phyloP scores from a whole-genome alignment of 2,797 vertebrate species.

The Schizopygopsis pylzovi region DNA sequence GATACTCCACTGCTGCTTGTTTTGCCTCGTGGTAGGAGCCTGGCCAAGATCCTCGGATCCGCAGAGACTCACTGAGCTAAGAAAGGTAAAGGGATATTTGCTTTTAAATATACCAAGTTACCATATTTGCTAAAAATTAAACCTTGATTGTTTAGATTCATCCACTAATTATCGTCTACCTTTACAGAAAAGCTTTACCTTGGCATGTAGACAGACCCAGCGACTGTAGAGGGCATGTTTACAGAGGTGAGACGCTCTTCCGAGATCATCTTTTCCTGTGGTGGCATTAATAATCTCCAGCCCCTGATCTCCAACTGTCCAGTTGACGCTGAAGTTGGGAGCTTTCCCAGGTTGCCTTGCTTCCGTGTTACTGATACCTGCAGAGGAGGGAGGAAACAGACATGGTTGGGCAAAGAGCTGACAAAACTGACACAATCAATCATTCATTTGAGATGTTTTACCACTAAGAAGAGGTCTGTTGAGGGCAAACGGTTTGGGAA shows the following conservation, averaged over 20 bases:
- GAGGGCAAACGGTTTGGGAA: conserved; percentile 84
- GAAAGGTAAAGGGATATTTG: background rate
- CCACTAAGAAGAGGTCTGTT: conserved; percentile 94
- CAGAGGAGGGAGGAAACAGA: background rate
- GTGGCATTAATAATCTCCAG: conserved; percentile 91
- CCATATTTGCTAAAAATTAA: background rate
- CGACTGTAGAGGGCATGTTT: conserved; percentile 89
- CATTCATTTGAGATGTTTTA: conserved; percentile 68
- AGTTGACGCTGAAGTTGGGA: conserved; percentile 94
- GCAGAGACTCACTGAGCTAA: conserved; percentile 81
- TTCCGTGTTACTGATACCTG: conserved; percentile 93
- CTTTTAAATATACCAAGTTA: background rate
- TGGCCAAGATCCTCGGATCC: conserved; percentile 77
- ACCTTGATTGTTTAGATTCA: background rate
- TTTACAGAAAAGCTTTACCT: conserved; percentile 75
- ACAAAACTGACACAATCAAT: background rate
- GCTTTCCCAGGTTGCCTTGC: conserved; percentile 93
- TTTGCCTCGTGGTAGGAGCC: conserved; percentile 89
- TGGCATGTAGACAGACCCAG: conserved; percentile 86
- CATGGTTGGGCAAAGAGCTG: background rate
- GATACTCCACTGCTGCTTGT: conserved; percentile 87
- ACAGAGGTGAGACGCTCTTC: conserved; percentile 88
- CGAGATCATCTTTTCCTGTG: conserved; percentile 91
- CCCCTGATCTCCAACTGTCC: conserved; percentile 86
- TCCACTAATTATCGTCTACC: background rate